phyloP scores from a whole-genome alignment of 2,113 vertebrate species.

The Numida meleagris region DNA sequence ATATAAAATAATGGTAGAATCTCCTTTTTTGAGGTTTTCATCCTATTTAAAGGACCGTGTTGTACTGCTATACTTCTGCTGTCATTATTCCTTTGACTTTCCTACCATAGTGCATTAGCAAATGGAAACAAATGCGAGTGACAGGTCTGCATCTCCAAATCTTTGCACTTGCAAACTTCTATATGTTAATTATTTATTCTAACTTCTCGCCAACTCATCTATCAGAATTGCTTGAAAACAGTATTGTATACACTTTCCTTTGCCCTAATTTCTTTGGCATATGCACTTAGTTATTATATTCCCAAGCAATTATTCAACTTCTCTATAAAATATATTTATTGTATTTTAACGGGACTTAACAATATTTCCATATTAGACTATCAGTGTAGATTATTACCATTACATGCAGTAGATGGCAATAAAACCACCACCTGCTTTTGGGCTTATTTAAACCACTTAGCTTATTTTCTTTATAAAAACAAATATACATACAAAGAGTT shows the following conservation, averaged over 20 bases:
- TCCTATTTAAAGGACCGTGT: background rate
- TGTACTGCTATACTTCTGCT: background rate
- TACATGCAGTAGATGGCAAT: slow-evolving; percentile 46
- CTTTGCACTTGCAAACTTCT: background rate
- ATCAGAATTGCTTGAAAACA: slow-evolving; percentile 9
- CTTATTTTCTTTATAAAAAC: slow-evolving; percentile 43
- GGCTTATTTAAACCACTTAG: slow-evolving; percentile 15
- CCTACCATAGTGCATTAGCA: background rate
- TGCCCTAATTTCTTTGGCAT: background rate
- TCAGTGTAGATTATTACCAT: slow-evolving; percentile 27
- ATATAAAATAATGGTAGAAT: background rate
- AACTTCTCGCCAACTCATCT: background rate
- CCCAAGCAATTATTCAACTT: slow-evolving; percentile 19
- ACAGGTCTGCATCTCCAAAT: background rate
- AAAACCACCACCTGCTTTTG: slow-evolving; percentile 33
- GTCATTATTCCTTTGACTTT: background rate
- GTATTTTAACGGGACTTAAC: background rate
- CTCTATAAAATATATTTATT: slow-evolving; percentile 40
- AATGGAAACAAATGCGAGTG: background rate
- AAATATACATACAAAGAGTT: slow-evolving; percentile 2
- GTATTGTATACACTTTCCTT: background rate
- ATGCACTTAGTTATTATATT: background rate
- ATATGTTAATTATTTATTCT: background rate
- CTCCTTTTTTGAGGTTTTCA: background rate
- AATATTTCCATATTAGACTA: slow-evolving; percentile 29